Percentiles rank a stretch among this genome's conserved stretches.
Conservation (phyloP, 2,113 vertebrate species). For the Amblyopsis rosae region DNA sequence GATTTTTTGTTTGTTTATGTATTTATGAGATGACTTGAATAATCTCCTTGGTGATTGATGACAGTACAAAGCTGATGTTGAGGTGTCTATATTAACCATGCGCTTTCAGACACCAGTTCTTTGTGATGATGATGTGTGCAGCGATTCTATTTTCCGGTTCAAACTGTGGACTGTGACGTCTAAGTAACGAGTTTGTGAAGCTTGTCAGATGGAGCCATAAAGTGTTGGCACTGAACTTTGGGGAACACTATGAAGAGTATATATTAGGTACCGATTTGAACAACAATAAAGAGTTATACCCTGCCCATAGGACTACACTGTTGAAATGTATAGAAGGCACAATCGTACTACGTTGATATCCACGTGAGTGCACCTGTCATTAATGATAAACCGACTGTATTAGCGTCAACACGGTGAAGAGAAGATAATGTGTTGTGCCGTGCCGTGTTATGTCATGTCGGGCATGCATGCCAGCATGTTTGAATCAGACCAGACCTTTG, state of each 20-base stretch:
- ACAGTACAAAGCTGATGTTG: constrained; percentile 68
- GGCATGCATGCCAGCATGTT: too few relatives aligned
- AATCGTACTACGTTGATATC: too few relatives aligned
- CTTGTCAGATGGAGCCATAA: constrained; percentile 50
- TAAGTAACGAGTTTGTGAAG: constrained; percentile 31
- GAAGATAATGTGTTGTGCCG: too few relatives aligned
- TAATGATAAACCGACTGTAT: too few relatives aligned
- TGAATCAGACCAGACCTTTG: too few relatives aligned
- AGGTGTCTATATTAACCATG: constrained; percentile 58
- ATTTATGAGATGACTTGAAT: constrained; percentile 47
- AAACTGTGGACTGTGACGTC: constrained; percentile 37
- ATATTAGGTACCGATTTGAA: constrained; percentile 14
- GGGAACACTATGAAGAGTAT: constrained; percentile 4
- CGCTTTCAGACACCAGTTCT: constrained; percentile 60
- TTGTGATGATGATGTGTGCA: constrained; percentile 66
- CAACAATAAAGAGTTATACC: constrained; percentile 6
- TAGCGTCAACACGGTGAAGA: too few relatives aligned
- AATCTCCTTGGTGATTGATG: constrained; percentile 69
- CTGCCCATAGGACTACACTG: not conserved
- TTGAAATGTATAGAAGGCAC: too few relatives aligned
- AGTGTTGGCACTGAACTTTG: constrained; percentile 31
- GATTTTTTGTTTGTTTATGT: constrained; percentile 39
- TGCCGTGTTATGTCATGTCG: too few relatives aligned
- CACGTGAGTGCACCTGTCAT: too few relatives aligned
- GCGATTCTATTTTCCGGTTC: constrained; percentile 52